These are phyloP conservation scores for Crambe crambe DNA, from an alignment of 37 sponge, comb jelly and placozoan species.

Conservation along the genomic window DNA sequence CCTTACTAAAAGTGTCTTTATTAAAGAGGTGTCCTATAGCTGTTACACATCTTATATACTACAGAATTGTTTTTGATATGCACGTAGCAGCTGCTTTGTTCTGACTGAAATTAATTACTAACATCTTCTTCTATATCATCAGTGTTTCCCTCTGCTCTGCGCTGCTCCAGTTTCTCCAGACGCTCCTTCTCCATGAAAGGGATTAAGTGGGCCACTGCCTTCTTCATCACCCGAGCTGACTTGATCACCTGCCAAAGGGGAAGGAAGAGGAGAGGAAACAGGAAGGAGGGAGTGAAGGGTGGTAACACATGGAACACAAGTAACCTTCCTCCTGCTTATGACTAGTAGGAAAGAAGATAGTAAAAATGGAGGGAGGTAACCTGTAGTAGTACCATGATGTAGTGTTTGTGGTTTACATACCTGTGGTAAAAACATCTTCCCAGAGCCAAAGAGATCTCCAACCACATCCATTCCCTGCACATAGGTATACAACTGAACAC, in stretches of 20 bases:
- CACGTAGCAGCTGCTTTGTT: too few relatives aligned
- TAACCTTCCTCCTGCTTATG: background rate
- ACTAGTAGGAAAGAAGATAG: background rate
- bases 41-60: too few relatives aligned
- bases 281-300: background rate
- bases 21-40: too few relatives aligned
- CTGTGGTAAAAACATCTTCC: conserved; percentile 99
- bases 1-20: too few relatives aligned
- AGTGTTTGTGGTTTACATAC: conserved; percentile 50
- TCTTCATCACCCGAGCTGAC: conserved; percentile 99
- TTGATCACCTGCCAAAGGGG: conserved; percentile 85
- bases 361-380: too few relatives aligned
- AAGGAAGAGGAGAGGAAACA: background rate
- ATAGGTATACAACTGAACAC: too few relatives aligned
- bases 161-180: conserved; percentile 5
- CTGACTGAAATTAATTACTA: too few relatives aligned
- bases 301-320: background rate
- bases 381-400: too few relatives aligned
- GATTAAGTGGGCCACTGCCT: conserved; percentile 89
- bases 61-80: too few relatives aligned
- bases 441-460: conserved; percentile 98
- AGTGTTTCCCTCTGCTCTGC: background rate
- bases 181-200: conserved; percentile 97
- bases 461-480: conserved; percentile 93
- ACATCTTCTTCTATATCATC: background rate